These are phyloP conservation scores for Rhagoletis pomonella DNA, from an alignment of 1,140 invertebrate genomes.

Conservation along the genomic window DNA sequence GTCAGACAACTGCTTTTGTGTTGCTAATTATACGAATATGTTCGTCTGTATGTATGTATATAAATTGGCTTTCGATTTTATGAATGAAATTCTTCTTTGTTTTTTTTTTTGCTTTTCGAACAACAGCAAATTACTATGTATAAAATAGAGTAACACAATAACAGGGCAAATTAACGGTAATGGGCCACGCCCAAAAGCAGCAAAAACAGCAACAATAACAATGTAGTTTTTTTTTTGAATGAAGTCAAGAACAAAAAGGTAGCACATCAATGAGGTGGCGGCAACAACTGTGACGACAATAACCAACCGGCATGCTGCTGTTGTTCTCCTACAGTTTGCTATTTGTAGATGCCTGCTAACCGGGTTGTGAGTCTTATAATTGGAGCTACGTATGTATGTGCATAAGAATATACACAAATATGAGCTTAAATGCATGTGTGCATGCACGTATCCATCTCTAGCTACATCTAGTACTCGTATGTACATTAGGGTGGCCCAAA, in stretches of 20 bases:
- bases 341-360: neutral
- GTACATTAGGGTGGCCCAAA: too few relatives aligned
- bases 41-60: too few relatives aligned
- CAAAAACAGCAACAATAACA: constrained; percentile 39
- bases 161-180: constrained; percentile 31
- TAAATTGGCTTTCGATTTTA: constrained; percentile 39
- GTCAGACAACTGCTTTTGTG: neutral
- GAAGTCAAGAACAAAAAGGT: neutral
- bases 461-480: neutral
- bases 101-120: neutral
- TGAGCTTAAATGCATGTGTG: neutral
- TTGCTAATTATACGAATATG: neutral
- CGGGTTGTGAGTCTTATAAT: neutral
- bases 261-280: neutral
- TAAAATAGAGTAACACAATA: neutral
- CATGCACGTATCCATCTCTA: neutral
- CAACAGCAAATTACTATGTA: constrained; percentile 14
- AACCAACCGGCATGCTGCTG: neutral
- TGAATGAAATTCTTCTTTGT: constrained; percentile 18
- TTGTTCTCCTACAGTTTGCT: neutral
- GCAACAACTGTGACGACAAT: constrained; percentile 32
- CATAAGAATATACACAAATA: neutral
- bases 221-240: neutral
- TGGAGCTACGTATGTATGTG: neutral
- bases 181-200: constrained; percentile 18